Evolutionary conservation across 2,888 invertebrate genomes (phyloP).

Genomic region (Liodrosophila aerea): DNA sequence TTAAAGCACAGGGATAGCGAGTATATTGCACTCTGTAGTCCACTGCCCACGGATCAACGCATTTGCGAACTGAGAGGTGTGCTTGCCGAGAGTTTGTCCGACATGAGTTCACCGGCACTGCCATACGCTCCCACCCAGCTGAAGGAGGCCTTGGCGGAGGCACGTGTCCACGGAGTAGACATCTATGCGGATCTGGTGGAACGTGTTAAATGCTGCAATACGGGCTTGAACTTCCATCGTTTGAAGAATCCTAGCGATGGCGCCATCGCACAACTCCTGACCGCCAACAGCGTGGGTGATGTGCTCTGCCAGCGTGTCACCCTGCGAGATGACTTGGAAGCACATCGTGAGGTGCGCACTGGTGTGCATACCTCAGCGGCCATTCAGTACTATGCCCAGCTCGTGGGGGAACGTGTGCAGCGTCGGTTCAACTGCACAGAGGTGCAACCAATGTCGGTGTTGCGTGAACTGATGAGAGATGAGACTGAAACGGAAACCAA

Average conservation of each 20-base stretch:
- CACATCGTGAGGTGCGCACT: constrained; percentile 41
- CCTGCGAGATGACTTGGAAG: constrained; percentile 32
- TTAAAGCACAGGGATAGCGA: constrained; percentile 59
- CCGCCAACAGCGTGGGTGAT: constrained; percentile 78
- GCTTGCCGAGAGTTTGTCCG: constrained; percentile 16
- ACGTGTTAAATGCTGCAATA: constrained; percentile 71
- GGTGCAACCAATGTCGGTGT: constrained; percentile 54
- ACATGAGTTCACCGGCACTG: constrained; percentile 57
- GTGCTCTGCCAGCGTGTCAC: constrained; percentile 63
- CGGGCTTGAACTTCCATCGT: constrained; percentile 70
- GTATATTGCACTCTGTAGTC: constrained; percentile 69
- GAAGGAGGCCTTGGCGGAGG: constrained; percentile 58
- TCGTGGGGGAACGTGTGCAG: constrained; percentile 37
- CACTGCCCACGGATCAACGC: constrained; percentile 67
- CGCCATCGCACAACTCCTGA: constrained; percentile 61
- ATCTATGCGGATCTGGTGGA: constrained; percentile 63
- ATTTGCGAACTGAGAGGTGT: constrained; percentile 67
- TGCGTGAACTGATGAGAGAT: constrained; percentile 43
- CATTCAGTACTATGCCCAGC: constrained; percentile 54
- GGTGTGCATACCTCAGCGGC: constrained; percentile 51
- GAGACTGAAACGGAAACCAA: not conserved
- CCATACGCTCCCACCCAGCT: constrained; percentile 75
- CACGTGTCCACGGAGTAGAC: constrained; percentile 59
- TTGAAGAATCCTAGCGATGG: constrained; percentile 33
- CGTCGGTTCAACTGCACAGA: constrained; percentile 57